Evolutionary conservation across 2,797 vertebrate species (phyloP).

Genomic region (Acipenser oxyrinchus): DNA sequence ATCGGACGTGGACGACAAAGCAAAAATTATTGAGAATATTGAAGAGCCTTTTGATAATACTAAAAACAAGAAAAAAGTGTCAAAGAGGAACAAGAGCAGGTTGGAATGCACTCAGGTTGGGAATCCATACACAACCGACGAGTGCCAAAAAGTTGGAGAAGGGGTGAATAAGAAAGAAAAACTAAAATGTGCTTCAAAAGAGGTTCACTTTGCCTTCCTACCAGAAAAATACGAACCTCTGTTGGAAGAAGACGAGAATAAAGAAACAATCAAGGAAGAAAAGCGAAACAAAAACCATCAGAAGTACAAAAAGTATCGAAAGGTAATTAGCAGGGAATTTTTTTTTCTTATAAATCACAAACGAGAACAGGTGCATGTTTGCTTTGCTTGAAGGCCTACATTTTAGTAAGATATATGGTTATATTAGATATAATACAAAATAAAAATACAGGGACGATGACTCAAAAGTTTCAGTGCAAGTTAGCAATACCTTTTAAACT

Average conservation of each 20-base stretch:
- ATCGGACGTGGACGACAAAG: not conserved
- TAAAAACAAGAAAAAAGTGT: not conserved
- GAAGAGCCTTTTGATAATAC: not conserved
- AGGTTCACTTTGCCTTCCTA: conserved; percentile 54
- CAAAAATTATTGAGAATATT: not conserved
- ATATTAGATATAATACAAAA: too few species aligned
- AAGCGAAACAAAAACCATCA: conserved; percentile 54
- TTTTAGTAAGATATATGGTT: too few species aligned
- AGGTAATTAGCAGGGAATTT: conserved; percentile 52
- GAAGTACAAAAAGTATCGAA: conserved; percentile 69
- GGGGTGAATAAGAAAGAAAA: not conserved
- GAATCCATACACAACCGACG: not conserved
- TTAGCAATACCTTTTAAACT: too few species aligned
- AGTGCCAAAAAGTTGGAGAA: not conserved
- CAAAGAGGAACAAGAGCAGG: not conserved
- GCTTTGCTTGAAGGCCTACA: too few species aligned
- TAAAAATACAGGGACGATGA: too few species aligned
- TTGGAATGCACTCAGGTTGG: not conserved
- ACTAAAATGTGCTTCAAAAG: conserved; percentile 15
- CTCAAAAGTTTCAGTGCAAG: too few species aligned
- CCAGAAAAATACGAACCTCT: conserved; percentile 63
- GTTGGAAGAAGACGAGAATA: conserved; percentile 33
- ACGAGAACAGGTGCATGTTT: too few species aligned
- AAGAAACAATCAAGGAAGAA: conserved; percentile 36
- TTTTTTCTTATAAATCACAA: too few species aligned